Evolutionary conservation across 1,140 invertebrate genomes (phyloP).

Genomic region (Ooceraea biroi): DNA sequence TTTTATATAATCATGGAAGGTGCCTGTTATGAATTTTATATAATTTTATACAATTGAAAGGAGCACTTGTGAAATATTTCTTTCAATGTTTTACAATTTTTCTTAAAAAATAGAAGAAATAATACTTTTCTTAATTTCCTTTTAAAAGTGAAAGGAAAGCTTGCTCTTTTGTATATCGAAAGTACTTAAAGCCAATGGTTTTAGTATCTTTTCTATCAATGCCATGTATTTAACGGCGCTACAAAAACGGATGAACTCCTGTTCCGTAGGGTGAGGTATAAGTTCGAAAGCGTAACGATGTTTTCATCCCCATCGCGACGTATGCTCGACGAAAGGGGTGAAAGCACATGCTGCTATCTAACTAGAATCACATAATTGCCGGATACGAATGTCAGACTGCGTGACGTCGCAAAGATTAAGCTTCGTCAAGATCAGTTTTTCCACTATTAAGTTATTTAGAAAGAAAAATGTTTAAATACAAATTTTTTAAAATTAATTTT

Average conservation of each 20-base stretch:
- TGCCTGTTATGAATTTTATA: too few species aligned
- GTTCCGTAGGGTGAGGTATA: slow-evolving; percentile 78
- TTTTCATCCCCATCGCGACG: slow-evolving; percentile 74
- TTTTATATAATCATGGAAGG: too few species aligned
- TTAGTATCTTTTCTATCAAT: background rate
- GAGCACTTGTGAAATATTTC: too few species aligned
- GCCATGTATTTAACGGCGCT: slow-evolving; percentile 6
- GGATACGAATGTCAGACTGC: slow-evolving; percentile 80
- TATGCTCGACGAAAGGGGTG: slow-evolving; percentile 12
- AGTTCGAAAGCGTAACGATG: slow-evolving; percentile 81
- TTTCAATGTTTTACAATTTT: too few species aligned
- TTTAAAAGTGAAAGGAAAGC: background rate
- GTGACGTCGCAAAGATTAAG: slow-evolving; percentile 84
- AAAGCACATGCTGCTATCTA: slow-evolving; percentile 35
- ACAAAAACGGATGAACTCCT: slow-evolving; percentile 77
- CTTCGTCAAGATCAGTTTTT: slow-evolving; percentile 76
- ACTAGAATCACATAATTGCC: slow-evolving; percentile 76
- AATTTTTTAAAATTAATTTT: too few species aligned
- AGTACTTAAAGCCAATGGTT: background rate
- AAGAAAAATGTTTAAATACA: too few species aligned
- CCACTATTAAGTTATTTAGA: slow-evolving; percentile 34
- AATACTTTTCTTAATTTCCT: background rate
- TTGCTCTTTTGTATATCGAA: background rate
- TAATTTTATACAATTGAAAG: too few species aligned
- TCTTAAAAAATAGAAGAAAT: too few species aligned